Conservation (phyloP, 2,113 vertebrate species). For the Tragelaphus imberbis region DNA sequence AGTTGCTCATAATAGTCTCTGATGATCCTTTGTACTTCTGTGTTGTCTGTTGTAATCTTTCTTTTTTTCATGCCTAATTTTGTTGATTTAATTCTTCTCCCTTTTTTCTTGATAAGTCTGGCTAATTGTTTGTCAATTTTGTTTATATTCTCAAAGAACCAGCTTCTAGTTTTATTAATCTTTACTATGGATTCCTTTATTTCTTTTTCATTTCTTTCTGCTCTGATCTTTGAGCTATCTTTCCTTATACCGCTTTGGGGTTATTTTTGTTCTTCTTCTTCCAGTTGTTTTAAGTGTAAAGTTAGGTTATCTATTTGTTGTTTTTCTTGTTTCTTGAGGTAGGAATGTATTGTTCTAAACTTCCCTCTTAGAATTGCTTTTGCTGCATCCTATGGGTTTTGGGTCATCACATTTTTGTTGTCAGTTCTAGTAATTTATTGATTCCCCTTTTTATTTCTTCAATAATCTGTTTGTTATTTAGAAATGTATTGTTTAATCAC, state of each 20-base stretch:
- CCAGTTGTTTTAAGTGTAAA: neutral
- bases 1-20: neutral
- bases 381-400: neutral
- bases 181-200: neutral
- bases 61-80: neutral
- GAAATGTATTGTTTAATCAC: neutral
- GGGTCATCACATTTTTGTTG: neutral
- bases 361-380: neutral
- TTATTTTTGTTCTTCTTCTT: neutral
- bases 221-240: neutral
- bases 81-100: neutral
- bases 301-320: neutral
- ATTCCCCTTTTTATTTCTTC: neutral
- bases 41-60: neutral
- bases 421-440: neutral
- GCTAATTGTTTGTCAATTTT: neutral
- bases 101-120: neutral
- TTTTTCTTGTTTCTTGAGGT: neutral
- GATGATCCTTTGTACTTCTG: neutral
- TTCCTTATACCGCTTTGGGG: neutral
- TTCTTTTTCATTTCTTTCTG: neutral
- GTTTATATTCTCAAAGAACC: neutral
- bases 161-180: no score
- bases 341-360: neutral
- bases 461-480: neutral